Evolutionary conservation across 2,888 invertebrate species (phyloP), one percentile per base, ranked within the genome.

Genomic region (Nomada ruficornis): DNA sequence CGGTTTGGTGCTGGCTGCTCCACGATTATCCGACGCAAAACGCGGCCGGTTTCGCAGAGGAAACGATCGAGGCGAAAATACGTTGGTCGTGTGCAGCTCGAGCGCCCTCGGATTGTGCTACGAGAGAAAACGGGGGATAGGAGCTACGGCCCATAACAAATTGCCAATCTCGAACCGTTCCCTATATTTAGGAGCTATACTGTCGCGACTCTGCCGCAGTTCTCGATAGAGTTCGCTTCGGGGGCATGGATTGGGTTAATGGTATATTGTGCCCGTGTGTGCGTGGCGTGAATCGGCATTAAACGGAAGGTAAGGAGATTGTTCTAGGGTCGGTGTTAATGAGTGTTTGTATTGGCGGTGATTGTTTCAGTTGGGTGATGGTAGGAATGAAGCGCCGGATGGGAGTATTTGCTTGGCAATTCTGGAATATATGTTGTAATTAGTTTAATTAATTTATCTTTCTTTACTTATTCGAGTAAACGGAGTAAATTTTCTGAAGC

Each of bases 151-250:
- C 83, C 84, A 86, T 89, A 89, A 90, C 91, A 90, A 91, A 91
- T 91, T 89, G 91, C 88, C 91, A 90, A 91, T 90, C 90, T 90
- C 89, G 68, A 83, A 77, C 69, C 68, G 78, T 76, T 83, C 59
- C 59, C 72, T 23, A 36, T 23, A 76, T 75, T 65, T 80, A 42
- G 64, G 85, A 63, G 71, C 13, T 47, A 69, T 80, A 57, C 73
- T 59, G 83, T 83, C 84, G 82, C 84, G 85, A 36, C 5, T 89
- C 84, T 84, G 84, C 89, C 36, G 36, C 36, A 9, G 88, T 90
- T 86, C 81, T 83, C 85, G 82, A 84, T 88, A 79, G 79, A 74
- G 73, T 80, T 64, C 77, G 80, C 86, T 87, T 77, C 84, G 76
- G 85, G 82, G 83, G 86, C 86, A 88, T 71, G 83, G 68, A 80